Evolutionary conservation across 2,797 vertebrate species (phyloP).

Genomic region (Lepidocolaptes lacrymiger): DNA sequence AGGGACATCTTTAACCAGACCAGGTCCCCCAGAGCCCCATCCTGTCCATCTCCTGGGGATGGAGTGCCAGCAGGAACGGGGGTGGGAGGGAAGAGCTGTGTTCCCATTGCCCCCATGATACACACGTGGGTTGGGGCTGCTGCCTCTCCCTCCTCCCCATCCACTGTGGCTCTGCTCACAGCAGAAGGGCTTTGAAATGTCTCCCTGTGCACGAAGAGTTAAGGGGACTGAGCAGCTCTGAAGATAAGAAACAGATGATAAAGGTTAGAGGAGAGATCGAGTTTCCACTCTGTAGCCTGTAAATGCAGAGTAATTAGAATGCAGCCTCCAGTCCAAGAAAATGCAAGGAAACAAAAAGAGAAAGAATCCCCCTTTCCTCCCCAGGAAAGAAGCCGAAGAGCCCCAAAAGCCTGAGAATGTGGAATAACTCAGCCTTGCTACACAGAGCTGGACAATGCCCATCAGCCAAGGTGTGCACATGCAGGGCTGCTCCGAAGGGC

Average conservation of each 20-base stretch:
- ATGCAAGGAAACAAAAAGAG: not conserved
- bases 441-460: not conserved
- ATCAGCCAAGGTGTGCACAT: accelerated
- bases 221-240: not conserved
- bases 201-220: not conserved
- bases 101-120: accelerated
- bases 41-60: not conserved
- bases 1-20: not conserved
- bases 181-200: not conserved
- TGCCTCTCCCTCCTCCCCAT: not conserved
- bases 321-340: not conserved
- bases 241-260: conserved; percentile 47
- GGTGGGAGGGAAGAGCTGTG: accelerated
- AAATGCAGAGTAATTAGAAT: conserved; percentile 2
- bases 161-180: not conserved
- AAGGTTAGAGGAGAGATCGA: not conserved
- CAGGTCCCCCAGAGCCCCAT: not conserved
- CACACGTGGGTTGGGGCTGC: accelerated
- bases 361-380: not conserved
- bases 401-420: not conserved
- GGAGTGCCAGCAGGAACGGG: not conserved
- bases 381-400: not conserved
- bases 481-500: not conserved
- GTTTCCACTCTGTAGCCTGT: not conserved
- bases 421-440: not conserved